phyloP scores from a whole-genome alignment of 2,797 vertebrate genomes.

The Esox lucius region DNA sequence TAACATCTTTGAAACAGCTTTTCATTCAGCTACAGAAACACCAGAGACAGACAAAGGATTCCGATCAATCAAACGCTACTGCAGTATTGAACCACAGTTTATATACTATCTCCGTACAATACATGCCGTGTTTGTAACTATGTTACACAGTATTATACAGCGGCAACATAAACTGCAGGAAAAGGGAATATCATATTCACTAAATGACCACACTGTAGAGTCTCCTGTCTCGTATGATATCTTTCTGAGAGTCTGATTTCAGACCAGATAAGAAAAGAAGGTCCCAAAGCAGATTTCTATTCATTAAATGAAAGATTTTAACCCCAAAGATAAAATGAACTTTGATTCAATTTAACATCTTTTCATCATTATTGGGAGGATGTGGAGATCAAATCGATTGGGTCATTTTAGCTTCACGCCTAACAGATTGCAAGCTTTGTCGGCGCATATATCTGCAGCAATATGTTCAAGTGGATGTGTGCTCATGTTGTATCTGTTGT shows the following conservation, averaged over 20 bases:
- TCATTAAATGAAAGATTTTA: conserved; percentile 78
- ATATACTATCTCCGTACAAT: background rate
- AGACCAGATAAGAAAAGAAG: conserved; percentile 30
- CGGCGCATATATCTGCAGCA: conserved; percentile 36
- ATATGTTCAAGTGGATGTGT: conserved; percentile 1
- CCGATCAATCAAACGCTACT: background rate
- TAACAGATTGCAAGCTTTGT: conserved; percentile 68
- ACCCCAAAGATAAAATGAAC: conserved; percentile 76
- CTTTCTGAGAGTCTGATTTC: conserved; percentile 1
- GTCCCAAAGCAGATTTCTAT: conserved; percentile 73
- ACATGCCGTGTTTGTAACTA: background rate
- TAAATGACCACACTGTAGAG: background rate
- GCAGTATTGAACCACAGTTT: background rate
- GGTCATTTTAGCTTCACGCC: conserved; percentile 73
- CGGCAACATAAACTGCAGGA: background rate
- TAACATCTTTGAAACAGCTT: background rate
- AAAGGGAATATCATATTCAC: background rate
- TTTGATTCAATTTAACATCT: conserved; percentile 75
- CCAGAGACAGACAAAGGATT: background rate
- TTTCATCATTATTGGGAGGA: conserved; percentile 81
- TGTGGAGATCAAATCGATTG: conserved; percentile 72
- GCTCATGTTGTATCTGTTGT: background rate
- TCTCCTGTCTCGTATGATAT: background rate
- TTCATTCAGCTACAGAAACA: conserved; percentile 1
- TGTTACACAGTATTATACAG: background rate